Evolutionary conservation across 1,140 invertebrate species (phyloP).

Genomic region (Metopolophium dirhodum): DNA sequence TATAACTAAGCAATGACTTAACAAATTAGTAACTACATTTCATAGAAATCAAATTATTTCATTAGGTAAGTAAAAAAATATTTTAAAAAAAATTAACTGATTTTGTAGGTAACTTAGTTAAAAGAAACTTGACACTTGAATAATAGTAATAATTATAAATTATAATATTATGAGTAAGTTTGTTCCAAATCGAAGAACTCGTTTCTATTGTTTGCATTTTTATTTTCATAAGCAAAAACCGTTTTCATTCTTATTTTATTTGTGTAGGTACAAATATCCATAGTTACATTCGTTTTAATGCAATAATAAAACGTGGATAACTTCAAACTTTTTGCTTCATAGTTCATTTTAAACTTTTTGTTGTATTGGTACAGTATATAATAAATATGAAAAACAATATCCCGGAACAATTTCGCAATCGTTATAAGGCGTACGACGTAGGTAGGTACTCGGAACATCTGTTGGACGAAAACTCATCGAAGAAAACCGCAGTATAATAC

Average conservation of each 20-base stretch:
- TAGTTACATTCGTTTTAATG: background rate
- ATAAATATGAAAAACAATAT: background rate
- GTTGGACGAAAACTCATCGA: background rate
- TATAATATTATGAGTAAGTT: background rate
- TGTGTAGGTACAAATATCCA: background rate
- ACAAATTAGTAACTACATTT: background rate
- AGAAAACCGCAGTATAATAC: background rate
- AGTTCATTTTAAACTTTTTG: background rate
- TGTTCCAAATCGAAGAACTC: background rate
- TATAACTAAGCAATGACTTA: too few relatives aligned
- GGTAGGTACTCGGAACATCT: background rate
- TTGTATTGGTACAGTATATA: background rate
- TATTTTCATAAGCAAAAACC: background rate
- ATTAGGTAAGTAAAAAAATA: background rate
- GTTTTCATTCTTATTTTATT: background rate
- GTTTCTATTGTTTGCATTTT: background rate
- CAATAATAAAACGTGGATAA: background rate
- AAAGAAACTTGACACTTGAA: background rate
- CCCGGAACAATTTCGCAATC: background rate
- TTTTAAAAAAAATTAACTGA: background rate
- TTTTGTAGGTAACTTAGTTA: background rate
- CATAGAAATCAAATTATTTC: background rate
- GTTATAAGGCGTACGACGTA: background rate
- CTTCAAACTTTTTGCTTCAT: background rate
- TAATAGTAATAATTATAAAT: background rate